Evolutionary conservation across 2,113 vertebrate species (phyloP).

Genomic region (Grantiella picta): DNA sequence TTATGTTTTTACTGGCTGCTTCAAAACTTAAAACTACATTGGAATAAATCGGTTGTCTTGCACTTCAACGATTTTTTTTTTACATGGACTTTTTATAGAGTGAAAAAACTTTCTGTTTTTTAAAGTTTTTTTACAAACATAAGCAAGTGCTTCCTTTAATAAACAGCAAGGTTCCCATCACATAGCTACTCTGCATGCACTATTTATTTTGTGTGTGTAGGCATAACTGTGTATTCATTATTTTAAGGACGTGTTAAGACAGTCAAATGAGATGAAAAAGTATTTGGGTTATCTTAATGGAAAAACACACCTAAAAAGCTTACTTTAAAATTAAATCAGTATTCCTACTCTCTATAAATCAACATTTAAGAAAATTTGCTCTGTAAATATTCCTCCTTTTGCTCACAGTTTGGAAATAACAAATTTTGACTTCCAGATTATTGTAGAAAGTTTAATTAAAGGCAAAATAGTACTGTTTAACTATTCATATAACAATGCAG

Average conservation of each 20-base stretch:
- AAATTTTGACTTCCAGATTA: not conserved
- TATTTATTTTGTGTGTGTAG: conserved; percentile 4
- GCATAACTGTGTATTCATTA: conserved; percentile 34
- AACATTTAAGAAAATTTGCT: conserved; percentile 24
- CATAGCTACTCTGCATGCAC: not conserved
- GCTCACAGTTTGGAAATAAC: not conserved
- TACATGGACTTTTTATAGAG: not conserved
- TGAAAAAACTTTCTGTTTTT: conserved; percentile 29
- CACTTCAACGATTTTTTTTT: not conserved
- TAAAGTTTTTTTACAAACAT: not conserved
- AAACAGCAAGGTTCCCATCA: conserved; percentile 16
- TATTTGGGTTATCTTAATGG: not conserved
- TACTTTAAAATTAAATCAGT: conserved; percentile 28
- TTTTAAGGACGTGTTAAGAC: conserved; percentile 31
- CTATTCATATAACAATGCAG: not conserved
- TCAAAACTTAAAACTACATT: not conserved
- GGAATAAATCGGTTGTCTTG: not conserved
- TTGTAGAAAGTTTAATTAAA: not conserved
- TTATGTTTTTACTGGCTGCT: not conserved
- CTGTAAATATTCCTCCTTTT: conserved; percentile 24
- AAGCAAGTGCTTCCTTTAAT: conserved; percentile 44
- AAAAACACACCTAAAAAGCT: conserved; percentile 19
- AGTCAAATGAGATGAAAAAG: conserved; percentile 43
- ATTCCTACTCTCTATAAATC: not conserved
- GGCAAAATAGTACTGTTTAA: not conserved